These are phyloP conservation scores for Dasysyrphus albostriatus DNA, from an alignment of 2,888 invertebrate species.

Conservation along the genomic window DNA sequence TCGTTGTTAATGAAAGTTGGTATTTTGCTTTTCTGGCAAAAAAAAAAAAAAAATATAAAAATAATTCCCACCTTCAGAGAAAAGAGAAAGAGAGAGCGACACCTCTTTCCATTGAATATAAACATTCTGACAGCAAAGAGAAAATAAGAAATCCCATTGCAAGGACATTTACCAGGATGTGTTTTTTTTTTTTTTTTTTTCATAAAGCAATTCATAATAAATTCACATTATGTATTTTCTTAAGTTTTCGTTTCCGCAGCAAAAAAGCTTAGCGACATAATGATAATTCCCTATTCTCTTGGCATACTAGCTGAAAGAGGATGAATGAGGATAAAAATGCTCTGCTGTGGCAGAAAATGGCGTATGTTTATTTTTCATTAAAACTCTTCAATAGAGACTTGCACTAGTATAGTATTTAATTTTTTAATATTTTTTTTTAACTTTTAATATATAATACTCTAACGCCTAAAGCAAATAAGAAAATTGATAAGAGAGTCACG, in stretches of 20 bases:
- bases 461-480: constrained; percentile 52
- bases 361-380: constrained; percentile 68
- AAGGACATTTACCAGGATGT: constrained; percentile 39
- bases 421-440: constrained; percentile 1
- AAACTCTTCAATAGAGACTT: constrained; percentile 60
- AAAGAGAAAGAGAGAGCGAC: background rate
- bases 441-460: constrained; percentile 47
- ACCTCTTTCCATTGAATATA: constrained; percentile 1
- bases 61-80: constrained; percentile 1
- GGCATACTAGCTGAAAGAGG: background rate
- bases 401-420: constrained; percentile 43
- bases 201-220: constrained; percentile 36
- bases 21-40: constrained; percentile 1
- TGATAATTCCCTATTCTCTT: constrained; percentile 46
- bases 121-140: constrained; percentile 32
- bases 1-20: background rate
- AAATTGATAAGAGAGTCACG: constrained; percentile 69
- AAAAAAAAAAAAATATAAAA: constrained; percentile 9
- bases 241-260: constrained; percentile 41
- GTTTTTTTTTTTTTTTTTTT: constrained; percentile 22
- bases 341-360: constrained; percentile 50
- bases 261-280: constrained; percentile 49
- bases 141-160: constrained; percentile 25
- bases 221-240: constrained; percentile 49
- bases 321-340: background rate